Evolutionary conservation across 2,888 invertebrate species (phyloP).

Genomic region (Cylindroiulus punctatus): DNA sequence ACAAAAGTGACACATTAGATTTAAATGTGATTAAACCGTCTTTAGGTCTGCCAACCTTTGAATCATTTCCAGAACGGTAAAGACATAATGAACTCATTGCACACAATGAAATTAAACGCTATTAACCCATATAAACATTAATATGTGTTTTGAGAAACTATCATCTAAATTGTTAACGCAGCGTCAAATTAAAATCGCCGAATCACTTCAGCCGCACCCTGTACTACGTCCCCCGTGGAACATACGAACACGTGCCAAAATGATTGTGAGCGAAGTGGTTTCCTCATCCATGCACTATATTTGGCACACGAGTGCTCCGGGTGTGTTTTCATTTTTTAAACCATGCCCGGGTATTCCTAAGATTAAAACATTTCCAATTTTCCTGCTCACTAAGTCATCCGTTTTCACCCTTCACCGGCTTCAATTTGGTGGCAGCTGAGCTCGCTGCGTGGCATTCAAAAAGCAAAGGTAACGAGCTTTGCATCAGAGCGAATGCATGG

Average conservation of each 20-base stretch:
- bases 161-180: too few species aligned
- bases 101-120: too few species aligned
- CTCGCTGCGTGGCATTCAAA: background rate
- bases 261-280: background rate
- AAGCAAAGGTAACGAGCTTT: constrained; percentile 28
- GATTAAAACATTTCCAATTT: constrained; percentile 38
- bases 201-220: too few species aligned
- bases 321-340: background rate
- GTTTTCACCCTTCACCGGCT: constrained; percentile 33
- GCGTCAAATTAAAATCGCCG: too few species aligned
- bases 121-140: too few species aligned
- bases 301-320: background rate
- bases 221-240: too few species aligned
- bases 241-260: background rate
- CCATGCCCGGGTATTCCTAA: background rate
- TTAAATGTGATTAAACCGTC: too few species aligned
- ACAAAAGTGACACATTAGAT: too few species aligned
- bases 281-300: background rate
- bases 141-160: too few species aligned
- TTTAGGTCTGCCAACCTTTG: too few species aligned
- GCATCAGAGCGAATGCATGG: background rate
- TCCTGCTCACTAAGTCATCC: constrained; percentile 37
- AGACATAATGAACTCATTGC: too few species aligned
- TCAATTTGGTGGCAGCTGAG: constrained; percentile 34
- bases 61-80: too few species aligned